Base-by-base conservation (phyloP, 2,888 invertebrate genomes). In the Cerastoderma edule region DNA sequence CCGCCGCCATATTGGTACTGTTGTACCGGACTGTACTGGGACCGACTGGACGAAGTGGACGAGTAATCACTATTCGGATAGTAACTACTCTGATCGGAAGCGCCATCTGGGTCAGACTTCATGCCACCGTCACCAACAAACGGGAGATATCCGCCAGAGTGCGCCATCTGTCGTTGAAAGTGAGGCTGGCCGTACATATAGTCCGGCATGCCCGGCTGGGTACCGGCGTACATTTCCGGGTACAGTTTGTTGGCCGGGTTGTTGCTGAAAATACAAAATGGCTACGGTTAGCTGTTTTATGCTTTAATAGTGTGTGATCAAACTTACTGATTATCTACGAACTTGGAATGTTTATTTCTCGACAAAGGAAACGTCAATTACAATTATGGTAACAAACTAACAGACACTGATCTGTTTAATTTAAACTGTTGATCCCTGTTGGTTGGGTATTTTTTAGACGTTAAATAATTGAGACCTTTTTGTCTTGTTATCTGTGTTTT, bases 31-130 rank as follows among this genome's bases (percentile, higher is more conserved):
- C 24, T 60, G 19, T 27, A 33, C 39, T 39, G 39, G 2, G 39
- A 22, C 24, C 39, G 28, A 16, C 28, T 10, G 1, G 1, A 32
- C 3, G 72, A 19, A 8, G n/a, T 30, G 2, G n/a, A 39, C 24
- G 75, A 57, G 57, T 67, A 79, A 2, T 24, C 39, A 24, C 75
- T 67, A 48, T 72, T 75, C 8, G 65, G 67, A 69, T 27, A 72
- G 53, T 72, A 79, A 0, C 56, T 39, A n/a, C 28, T 33, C n/a
- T 39, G 16, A 60, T 60, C 39, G 10, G 13, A 22, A 1, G 67
- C 19, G 32, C 22, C 39, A 3, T 53, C 46, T 10, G 22, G 53
- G 24, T 72, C 69, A 1, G 48, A 19, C 57, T 76, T 76, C 13
- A 72, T 22, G 5, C 27, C 24, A 28, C 13, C 30, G 10, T 60